Percentiles rank a stretch among this genome's conserved stretches.
These are phyloP conservation scores for Anarhynchus alexandrinus DNA, from an alignment of 2,113 vertebrate genomes.

Conservation along the genomic window DNA sequence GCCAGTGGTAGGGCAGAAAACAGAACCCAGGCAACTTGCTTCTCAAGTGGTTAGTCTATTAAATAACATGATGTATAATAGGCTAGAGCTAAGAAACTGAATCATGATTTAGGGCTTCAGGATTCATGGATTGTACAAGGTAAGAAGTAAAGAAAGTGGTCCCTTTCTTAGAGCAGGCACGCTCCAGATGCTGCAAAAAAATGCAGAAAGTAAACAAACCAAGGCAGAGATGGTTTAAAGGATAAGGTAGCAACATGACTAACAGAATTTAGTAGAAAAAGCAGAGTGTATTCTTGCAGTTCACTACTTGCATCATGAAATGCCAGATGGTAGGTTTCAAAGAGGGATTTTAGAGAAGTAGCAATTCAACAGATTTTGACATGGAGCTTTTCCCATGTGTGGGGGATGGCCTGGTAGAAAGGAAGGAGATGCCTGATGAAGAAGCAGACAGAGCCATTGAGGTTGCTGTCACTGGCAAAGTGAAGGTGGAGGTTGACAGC, in stretches of 20 bases:
- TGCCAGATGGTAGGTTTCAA: slow-evolving; percentile 66
- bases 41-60: neutral
- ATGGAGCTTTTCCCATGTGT: slow-evolving; percentile 51
- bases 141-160: neutral
- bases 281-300: slow-evolving; percentile 33
- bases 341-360: slow-evolving; percentile 43
- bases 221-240: slow-evolving; percentile 17
- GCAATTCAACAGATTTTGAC: slow-evolving; percentile 59
- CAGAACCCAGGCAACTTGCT: neutral
- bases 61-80: neutral
- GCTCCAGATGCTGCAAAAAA: neutral
- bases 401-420: slow-evolving; percentile 35
- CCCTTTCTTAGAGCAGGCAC: neutral
- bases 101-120: neutral
- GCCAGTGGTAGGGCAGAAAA: neutral
- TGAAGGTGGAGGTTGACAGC: slow-evolving; percentile 49
- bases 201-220: slow-evolving; percentile 12
- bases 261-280: slow-evolving; percentile 32
- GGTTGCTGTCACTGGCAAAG: slow-evolving; percentile 57
- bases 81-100: neutral
- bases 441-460: neutral
- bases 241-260: slow-evolving; percentile 37
- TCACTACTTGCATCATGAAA: slow-evolving; percentile 49
- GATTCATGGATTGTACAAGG: neutral
- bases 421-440: slow-evolving; percentile 29